phyloP scores from a whole-genome alignment of 2,113 vertebrate genomes.

The Catagonus wagneri region DNA sequence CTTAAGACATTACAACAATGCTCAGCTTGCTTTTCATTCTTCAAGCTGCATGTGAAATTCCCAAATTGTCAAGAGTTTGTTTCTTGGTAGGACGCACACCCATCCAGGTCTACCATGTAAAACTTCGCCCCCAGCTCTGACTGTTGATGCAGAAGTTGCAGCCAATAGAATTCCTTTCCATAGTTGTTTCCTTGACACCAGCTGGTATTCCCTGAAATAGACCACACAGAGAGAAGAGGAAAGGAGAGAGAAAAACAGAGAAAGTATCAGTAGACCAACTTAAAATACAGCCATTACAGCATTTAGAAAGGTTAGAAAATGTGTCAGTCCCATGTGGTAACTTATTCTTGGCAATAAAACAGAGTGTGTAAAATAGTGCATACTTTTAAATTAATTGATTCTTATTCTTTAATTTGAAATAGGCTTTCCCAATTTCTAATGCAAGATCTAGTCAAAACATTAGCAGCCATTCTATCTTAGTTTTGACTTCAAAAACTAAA shows the following conservation, averaged over 20 bases:
- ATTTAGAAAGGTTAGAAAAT: not conserved
- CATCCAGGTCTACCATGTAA: not conserved
- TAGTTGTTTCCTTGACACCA: conserved; percentile 49
- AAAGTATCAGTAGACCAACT: not conserved
- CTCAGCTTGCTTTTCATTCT: conserved; percentile 34
- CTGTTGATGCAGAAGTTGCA: not conserved
- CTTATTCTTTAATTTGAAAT: conserved; percentile 19
- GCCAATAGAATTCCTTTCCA: not conserved
- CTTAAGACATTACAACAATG: not conserved
- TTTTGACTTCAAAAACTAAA: conserved; percentile 54
- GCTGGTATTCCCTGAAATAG: not conserved
- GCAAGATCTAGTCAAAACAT: not conserved
- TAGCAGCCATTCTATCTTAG: not conserved
- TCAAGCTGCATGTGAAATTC: not conserved
- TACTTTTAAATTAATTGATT: not conserved
- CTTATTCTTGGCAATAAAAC: not conserved
- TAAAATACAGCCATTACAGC: not conserved
- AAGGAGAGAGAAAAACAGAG: not conserved
- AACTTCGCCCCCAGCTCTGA: not conserved
- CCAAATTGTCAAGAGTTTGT: conserved; percentile 8
- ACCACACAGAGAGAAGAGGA: not conserved
- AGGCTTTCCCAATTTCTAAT: not conserved
- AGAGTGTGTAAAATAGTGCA: not conserved
- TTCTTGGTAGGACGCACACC: not conserved
- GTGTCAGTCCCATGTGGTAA: not conserved